Conservation (phyloP, 1,140 invertebrate species). For the Dryas iulia region DNA sequence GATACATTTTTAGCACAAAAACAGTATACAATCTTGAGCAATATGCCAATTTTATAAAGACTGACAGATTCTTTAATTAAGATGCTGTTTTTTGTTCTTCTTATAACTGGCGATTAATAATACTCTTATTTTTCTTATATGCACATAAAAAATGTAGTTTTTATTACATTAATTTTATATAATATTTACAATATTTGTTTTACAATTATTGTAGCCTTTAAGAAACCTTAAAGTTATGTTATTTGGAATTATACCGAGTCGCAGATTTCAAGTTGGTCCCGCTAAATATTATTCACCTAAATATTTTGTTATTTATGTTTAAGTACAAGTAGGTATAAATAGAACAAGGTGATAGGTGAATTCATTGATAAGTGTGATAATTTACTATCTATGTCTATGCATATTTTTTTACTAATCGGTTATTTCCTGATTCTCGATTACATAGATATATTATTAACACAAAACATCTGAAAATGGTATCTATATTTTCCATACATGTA, state of each 20-base stretch:
- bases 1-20: slow-evolving; percentile 86
- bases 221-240: no score
- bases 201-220: not conserved
- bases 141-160: not conserved
- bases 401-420: no score
- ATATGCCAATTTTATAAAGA: not conserved
- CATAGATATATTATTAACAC: no score
- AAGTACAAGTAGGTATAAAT: no score
- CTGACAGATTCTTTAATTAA: not conserved
- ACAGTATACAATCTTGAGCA: not conserved
- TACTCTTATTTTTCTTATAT: not conserved
- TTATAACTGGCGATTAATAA: not conserved
- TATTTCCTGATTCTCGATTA: no score
- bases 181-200: not conserved
- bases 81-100: not conserved
- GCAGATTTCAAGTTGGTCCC: not conserved
- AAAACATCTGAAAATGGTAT: no score
- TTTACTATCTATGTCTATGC: no score
- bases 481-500: no score
- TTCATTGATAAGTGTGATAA: no score
- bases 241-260: not conserved
- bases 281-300: no score
- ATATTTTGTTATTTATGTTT: no score
- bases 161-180: not conserved
- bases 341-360: no score